These are phyloP conservation scores for Cyphomyrus plagiostoma DNA, from an alignment of 2,113 vertebrate species.

Conservation along the genomic window DNA sequence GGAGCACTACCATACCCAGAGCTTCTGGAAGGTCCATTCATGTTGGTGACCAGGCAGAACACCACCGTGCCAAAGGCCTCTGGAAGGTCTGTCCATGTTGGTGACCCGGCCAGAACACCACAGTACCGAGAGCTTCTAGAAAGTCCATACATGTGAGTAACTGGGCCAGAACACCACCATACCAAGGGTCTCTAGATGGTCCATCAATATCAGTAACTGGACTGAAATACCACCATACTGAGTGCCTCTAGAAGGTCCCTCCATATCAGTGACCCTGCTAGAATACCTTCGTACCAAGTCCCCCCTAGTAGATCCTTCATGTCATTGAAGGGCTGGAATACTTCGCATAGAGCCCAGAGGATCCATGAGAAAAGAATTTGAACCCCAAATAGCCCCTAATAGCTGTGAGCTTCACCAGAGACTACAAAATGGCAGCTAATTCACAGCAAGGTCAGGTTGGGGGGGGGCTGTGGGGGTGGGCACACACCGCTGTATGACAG, in stretches of 20 bases:
- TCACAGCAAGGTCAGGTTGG: background rate
- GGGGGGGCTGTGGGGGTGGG: too few relatives aligned
- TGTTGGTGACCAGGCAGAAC: background rate
- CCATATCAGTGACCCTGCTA: background rate
- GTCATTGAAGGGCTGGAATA: background rate
- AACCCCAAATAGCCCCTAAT: background rate
- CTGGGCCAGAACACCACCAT: background rate
- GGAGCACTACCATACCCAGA: background rate
- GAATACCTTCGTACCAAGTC: background rate
- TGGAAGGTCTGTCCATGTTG: background rate
- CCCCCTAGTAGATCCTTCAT: background rate
- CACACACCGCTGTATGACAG: background rate
- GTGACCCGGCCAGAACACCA: background rate
- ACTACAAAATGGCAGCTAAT: background rate
- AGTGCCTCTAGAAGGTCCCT: background rate
- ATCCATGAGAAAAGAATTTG: background rate
- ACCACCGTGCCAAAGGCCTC: background rate
- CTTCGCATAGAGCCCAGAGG: too few relatives aligned
- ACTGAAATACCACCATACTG: background rate
- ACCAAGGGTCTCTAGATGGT: background rate
- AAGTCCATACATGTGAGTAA: background rate
- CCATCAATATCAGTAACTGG: background rate
- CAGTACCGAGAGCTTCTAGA: accelerated
- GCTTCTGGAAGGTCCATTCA: background rate
- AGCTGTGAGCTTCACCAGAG: background rate